Base-by-base conservation (phyloP, 2,113 vertebrate species). In the Amblyornis subalaris region DNA sequence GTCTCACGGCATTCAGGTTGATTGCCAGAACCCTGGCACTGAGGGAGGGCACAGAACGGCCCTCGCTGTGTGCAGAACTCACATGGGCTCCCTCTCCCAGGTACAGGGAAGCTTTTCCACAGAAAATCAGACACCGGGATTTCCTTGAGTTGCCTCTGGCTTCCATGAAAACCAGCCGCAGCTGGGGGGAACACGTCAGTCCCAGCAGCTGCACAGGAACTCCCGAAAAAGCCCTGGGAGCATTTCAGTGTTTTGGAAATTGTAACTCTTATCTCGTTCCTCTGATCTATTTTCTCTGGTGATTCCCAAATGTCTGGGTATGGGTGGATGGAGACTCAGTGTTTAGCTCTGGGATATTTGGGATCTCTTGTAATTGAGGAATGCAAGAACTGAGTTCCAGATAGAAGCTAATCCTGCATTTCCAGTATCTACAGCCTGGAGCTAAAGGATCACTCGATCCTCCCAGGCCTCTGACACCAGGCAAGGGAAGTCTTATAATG, bases 261-360 rank as follows among this genome's bases (percentile, higher is more conserved):
- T 21, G 36, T n/a, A 61, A 23, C 62, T 76, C 58, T 35, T 21
- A 21, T 0, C 77, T 58, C 36, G 5, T 70, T 53, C 40, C 57
- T 81, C 60, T 76, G 58, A 47, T 73, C 42, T 57, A 0, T 80
- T 88, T 66, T 62, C 42, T 58, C 26, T 66, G 80, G 33, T 31
- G 55, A 24, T 64, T 92, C 57, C 80, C 73, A 60, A 40, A 35
- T 38, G 51, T 40, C 47, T 66, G 38, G 16, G 51, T 35, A 9
- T 8, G 51, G 73, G 55, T 0, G 0, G 67, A 28, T 44, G 44
- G 53, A 33, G 57, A 51, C n/a, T 70, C 2, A 0, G 23, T 53
- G 58, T 54, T 91, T 9, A 77, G n/a, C 42, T 80, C 0, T 51
- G 79, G 40, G 53, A 23, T 33, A 22, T 14, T 40, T 3, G 8